These are phyloP conservation scores for Drosophila watanabei DNA, from an alignment of 1,140 invertebrate genomes.

Conservation along the genomic window DNA sequence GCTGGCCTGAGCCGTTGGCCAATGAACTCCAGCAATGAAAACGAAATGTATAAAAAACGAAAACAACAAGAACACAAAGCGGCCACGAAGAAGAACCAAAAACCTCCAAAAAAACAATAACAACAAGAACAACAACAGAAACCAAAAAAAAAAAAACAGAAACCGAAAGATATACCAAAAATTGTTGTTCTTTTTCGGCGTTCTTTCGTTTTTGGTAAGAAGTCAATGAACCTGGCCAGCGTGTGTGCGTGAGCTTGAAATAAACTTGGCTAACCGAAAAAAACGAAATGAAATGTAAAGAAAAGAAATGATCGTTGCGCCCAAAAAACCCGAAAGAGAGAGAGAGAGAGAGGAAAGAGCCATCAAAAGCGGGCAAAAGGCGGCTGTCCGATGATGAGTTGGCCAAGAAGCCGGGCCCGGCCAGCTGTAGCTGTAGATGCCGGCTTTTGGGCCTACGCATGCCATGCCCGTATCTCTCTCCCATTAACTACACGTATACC, in stretches of 20 bases:
- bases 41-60: conserved; percentile 83
- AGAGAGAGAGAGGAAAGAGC: conserved; percentile 36
- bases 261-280: conserved; percentile 74
- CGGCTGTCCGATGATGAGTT: conserved; percentile 52
- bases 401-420: conserved; percentile 43
- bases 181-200: conserved; percentile 39
- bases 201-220: conserved; percentile 70
- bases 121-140: conserved; percentile 44
- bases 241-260: conserved; percentile 73
- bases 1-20: conserved; percentile 37
- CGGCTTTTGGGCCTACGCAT: conserved; percentile 60
- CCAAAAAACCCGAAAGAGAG: conserved; percentile 42
- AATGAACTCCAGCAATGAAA: conserved; percentile 84
- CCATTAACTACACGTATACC: conserved; percentile 10
- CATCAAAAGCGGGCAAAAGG: conserved; percentile 57
- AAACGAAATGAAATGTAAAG: conserved; percentile 66
- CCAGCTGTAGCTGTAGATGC: conserved; percentile 50
- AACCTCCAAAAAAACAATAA: conserved; percentile 32
- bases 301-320: conserved; percentile 77
- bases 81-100: conserved; percentile 61
- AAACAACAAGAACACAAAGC: conserved; percentile 74
- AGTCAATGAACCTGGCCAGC: conserved; percentile 76
- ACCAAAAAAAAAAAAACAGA: conserved; percentile 48
- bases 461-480: conserved; percentile 37
- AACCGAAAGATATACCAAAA: conserved; percentile 47